phyloP scores from a whole-genome alignment of 2,888 invertebrate genomes.

The Hypena proboscidalis region DNA sequence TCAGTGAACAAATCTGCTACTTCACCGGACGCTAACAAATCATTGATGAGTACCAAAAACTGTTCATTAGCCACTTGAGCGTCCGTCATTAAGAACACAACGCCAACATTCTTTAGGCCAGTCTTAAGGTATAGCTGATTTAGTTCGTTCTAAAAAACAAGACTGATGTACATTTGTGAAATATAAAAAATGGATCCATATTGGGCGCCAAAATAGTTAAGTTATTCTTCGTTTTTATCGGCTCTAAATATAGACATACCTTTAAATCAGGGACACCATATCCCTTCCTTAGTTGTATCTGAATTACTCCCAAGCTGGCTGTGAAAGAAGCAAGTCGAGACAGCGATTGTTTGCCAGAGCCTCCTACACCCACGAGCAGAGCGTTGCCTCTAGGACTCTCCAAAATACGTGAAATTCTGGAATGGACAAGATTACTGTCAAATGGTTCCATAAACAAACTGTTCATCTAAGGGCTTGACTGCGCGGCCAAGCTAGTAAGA shows the following conservation, averaged over 20 bases:
- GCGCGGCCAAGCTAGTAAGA: no score
- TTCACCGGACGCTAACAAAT: conserved; percentile 97
- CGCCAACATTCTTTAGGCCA: conserved; percentile 97
- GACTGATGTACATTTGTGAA: no score
- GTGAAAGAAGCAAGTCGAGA: conserved; percentile 97
- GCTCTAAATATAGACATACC: no score
- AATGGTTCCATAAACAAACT: no score
- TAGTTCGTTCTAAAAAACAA: conserved; percentile 88
- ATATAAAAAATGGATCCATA: no score
- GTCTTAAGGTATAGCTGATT: conserved; percentile 95
- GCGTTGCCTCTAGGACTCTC: conserved; percentile 98
- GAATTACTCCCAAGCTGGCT: conserved; percentile 96
- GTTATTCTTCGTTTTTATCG: no score
- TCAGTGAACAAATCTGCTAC: conserved; percentile 98
- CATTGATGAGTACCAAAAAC: conserved; percentile 97
- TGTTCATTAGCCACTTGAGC: conserved; percentile 98
- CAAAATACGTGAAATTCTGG: conserved; percentile 95
- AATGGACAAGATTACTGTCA: no score
- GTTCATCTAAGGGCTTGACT: no score
- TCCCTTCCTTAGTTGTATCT: conserved; percentile 96
- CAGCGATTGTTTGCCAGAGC: conserved; percentile 97
- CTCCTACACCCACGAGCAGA: conserved; percentile 97
- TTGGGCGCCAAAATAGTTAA: no score
- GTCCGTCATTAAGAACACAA: conserved; percentile 98
- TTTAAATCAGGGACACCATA: conserved; percentile 94